These are phyloP conservation scores for Amblyopsis rosae DNA, from an alignment of 2,113 vertebrate species.

Conservation along the genomic window DNA sequence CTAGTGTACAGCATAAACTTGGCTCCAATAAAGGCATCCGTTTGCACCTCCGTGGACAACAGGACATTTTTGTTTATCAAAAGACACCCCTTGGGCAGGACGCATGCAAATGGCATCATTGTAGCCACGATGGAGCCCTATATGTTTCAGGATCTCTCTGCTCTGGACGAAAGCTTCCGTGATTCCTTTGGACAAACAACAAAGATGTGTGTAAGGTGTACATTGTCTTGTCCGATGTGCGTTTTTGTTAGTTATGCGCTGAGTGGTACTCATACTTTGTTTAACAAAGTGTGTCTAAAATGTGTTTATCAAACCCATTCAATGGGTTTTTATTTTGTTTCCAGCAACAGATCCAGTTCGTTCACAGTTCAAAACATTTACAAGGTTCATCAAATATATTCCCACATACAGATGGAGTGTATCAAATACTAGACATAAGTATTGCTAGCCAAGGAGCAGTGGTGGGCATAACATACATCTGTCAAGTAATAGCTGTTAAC, in stretches of 20 bases:
- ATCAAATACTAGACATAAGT: slow-evolving; percentile 36
- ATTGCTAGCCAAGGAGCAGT: slow-evolving; percentile 13
- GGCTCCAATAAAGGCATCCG: slow-evolving; percentile 80
- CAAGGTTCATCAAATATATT: slow-evolving; percentile 41
- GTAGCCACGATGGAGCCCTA: slow-evolving; percentile 39
- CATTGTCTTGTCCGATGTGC: slow-evolving; percentile 30
- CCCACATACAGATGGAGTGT: slow-evolving; percentile 40
- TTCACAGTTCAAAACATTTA: slow-evolving; percentile 70
- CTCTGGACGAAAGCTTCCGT: slow-evolving; percentile 44
- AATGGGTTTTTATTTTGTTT: slow-evolving; percentile 74
- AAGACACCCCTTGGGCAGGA: slow-evolving; percentile 73
- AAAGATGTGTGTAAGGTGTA: slow-evolving; percentile 24
- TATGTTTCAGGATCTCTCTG: slow-evolving; percentile 34
- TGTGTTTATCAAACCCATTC: slow-evolving; percentile 62
- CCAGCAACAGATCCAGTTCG: slow-evolving; percentile 65
- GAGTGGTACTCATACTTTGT: slow-evolving; percentile 6
- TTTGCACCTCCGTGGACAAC: slow-evolving; percentile 81
- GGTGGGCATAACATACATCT: slow-evolving; percentile 1
- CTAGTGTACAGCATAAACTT: slow-evolving; percentile 74
- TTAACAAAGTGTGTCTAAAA: background rate
- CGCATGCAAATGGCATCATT: slow-evolving; percentile 33
- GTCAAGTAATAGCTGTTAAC: slow-evolving; percentile 46
- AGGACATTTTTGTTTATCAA: slow-evolving; percentile 75
- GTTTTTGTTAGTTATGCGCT: slow-evolving; percentile 46
- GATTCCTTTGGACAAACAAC: slow-evolving; percentile 56